phyloP scores from a whole-genome alignment of 2,113 vertebrate genomes.

The Phocoena sinus region DNA sequence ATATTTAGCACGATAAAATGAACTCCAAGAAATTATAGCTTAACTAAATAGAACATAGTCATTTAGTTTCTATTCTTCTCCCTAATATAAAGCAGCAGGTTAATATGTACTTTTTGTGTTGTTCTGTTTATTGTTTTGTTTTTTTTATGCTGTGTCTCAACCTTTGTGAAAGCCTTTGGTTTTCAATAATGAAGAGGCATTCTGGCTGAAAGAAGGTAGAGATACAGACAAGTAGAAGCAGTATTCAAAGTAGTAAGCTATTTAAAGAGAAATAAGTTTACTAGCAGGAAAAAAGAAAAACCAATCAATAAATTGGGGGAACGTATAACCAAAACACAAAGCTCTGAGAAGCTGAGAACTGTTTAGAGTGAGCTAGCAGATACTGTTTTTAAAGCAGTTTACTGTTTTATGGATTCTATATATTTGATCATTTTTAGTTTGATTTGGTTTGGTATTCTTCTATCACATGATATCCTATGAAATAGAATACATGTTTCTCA shows the following conservation, averaged over 20 bases:
- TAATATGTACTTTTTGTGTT: neutral
- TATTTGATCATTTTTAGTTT: neutral
- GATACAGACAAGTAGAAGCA: neutral
- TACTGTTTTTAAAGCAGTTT: neutral
- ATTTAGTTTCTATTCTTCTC: slow-evolving; percentile 31
- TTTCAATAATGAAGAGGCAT: slow-evolving; percentile 32
- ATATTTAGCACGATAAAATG: slow-evolving; percentile 54
- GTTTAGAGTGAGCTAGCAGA: neutral
- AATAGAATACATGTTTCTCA: neutral
- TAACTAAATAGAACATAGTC: slow-evolving; percentile 6
- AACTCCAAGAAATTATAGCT: slow-evolving; percentile 33
- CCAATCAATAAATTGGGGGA: neutral
- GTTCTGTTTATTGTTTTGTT: neutral
- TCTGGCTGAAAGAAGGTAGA: neutral
- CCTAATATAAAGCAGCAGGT: neutral
- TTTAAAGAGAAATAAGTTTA: slow-evolving; percentile 4
- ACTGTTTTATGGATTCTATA: slow-evolving; percentile 8
- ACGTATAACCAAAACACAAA: neutral
- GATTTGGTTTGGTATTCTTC: neutral
- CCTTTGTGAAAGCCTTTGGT: slow-evolving; percentile 28
- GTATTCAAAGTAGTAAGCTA: neutral
- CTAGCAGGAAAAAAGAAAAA: neutral
- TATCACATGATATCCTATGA: neutral
- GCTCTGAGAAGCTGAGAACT: neutral
- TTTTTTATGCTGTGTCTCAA: neutral